Evolutionary conservation across 2,888 invertebrate genomes (phyloP).

Genomic region (Heliconius sara): DNA sequence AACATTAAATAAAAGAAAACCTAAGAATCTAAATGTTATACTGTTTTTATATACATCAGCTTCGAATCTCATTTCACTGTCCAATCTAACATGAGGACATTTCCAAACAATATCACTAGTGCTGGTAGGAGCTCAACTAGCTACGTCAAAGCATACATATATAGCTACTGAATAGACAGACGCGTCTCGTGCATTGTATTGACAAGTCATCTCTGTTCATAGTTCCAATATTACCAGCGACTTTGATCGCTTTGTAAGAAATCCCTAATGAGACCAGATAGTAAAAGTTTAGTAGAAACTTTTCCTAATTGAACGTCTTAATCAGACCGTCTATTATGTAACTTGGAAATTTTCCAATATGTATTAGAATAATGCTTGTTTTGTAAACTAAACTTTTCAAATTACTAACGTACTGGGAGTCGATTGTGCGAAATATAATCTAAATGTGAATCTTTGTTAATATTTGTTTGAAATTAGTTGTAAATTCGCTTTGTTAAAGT

Average conservation of each 20-base stretch:
- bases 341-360: conserved; percentile 43
- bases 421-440: conserved; percentile 36
- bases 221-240: conserved; percentile 49
- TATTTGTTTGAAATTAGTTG: conserved; percentile 31
- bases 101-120: background rate
- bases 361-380: conserved; percentile 45
- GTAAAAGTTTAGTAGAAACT: conserved; percentile 52
- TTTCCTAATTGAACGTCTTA: conserved; percentile 51
- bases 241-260: conserved; percentile 48
- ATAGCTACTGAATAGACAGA: background rate
- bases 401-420: conserved; percentile 39
- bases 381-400: conserved; percentile 44
- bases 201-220: conserved; percentile 39
- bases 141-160: background rate
- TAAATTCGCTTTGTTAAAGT: conserved; percentile 9
- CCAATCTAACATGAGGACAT: background rate
- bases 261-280: conserved; percentile 55
- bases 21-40: too few species aligned
- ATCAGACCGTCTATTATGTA: conserved; percentile 41
- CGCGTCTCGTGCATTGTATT: conserved; percentile 1
- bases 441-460: conserved; percentile 37
- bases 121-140: background rate
- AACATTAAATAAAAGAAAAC: too few species aligned
- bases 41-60: background rate
- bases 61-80: background rate